Conservation (phyloP, 2,113 vertebrate genomes). For the Nanorana parkeri region DNA sequence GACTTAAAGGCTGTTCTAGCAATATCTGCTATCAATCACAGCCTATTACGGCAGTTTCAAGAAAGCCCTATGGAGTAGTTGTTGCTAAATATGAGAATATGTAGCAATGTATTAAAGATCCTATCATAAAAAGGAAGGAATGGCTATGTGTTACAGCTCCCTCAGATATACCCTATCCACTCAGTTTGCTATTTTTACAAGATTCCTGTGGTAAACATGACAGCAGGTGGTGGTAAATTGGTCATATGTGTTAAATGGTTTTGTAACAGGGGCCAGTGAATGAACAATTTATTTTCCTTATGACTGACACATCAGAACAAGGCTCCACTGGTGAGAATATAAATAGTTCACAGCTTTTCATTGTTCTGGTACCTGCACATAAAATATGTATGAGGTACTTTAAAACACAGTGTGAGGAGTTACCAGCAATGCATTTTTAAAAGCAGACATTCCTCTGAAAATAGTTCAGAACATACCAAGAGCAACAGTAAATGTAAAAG, state of each 20-base stretch:
- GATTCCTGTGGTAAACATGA: background rate
- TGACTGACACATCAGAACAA: background rate
- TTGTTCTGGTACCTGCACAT: conserved; percentile 11
- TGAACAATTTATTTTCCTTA: conserved; percentile 13
- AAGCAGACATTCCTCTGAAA: background rate
- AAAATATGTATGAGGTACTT: conserved; percentile 16
- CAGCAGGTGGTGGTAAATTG: conserved; percentile 4
- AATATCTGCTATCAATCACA: no score
- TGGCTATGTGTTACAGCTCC: background rate
- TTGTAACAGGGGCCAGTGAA: background rate
- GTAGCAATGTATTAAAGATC: no score
- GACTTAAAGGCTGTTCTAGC: no score
- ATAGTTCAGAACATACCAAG: background rate
- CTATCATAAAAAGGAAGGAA: no score
- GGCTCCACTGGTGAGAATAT: background rate
- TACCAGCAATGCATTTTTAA: conserved; percentile 8
- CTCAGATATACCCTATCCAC: background rate
- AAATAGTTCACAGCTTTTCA: conserved; percentile 14
- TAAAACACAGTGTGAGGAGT: background rate
- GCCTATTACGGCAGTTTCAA: no score
- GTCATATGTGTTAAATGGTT: conserved; percentile 10
- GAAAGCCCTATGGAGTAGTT: no score
- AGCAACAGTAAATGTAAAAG: background rate
- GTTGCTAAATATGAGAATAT: no score
- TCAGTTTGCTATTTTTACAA: background rate